Evolutionary conservation across 37 sponge, comb jelly and placozoan species (phyloP).

Genomic region (Oopsacas minuta): DNA sequence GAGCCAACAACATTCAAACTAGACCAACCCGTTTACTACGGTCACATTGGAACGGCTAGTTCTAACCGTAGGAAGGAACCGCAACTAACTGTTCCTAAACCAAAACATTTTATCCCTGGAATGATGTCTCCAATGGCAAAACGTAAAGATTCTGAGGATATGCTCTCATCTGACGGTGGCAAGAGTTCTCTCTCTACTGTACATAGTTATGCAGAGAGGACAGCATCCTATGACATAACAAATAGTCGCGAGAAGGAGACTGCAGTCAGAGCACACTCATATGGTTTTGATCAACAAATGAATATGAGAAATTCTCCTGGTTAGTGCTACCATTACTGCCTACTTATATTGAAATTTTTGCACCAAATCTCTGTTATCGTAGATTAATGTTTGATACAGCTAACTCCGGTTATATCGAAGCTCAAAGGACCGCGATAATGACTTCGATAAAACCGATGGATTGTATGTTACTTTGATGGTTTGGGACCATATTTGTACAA

Average conservation of each 20-base stretch:
- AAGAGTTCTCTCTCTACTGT: not conserved
- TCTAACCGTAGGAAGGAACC: not conserved
- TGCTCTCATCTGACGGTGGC: not conserved
- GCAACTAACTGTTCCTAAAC: not conserved
- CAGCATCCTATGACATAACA: not conserved
- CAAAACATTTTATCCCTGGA: not conserved
- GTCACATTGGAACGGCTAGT: not conserved
- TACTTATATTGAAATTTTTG: not conserved
- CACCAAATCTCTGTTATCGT: not conserved
- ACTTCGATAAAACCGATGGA: not conserved
- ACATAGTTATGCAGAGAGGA: not conserved
- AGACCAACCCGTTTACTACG: not conserved
- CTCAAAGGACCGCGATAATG: not conserved
- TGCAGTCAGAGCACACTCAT: not conserved
- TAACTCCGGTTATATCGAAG: not conserved
- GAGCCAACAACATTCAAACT: not conserved
- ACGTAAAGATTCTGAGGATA: not conserved
- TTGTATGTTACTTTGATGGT: not conserved
- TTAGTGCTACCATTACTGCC: not conserved
- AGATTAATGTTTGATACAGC: no score
- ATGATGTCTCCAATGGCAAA: not conserved
- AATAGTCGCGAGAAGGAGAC: not conserved
- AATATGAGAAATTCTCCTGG: not conserved
- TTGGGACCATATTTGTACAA: not conserved
- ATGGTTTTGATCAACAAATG: not conserved